Percentiles rank a stretch among this genome's conserved stretches.
These are phyloP conservation scores for Stenodema calcarata DNA, from an alignment of 2,888 invertebrate genomes.

Conservation along the genomic window DNA sequence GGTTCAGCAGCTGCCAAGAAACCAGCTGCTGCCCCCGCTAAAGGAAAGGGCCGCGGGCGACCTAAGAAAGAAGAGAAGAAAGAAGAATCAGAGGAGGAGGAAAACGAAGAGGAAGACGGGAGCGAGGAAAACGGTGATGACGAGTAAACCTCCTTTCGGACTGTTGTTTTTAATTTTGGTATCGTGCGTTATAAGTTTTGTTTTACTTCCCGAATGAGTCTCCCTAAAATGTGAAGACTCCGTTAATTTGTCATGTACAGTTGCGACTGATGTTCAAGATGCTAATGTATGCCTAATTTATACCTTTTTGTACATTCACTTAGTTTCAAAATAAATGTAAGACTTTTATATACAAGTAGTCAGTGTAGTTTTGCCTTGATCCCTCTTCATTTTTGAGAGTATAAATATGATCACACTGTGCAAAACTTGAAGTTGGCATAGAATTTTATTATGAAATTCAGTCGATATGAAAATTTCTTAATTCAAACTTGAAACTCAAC, in stretches of 20 bases:
- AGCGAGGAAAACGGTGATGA: not conserved
- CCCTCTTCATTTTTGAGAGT: not conserved
- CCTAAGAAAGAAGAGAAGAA: constrained; percentile 17
- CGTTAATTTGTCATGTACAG: not conserved
- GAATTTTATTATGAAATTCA: too few relatives aligned
- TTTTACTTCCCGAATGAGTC: not conserved
- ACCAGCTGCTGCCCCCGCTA: not conserved
- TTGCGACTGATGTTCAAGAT: not conserved
- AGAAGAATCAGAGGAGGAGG: constrained; percentile 8
- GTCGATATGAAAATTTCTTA: too few relatives aligned
- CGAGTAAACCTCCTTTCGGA: not conserved
- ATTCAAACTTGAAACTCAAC: too few relatives aligned
- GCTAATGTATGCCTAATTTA: not conserved
- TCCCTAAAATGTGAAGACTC: not conserved
- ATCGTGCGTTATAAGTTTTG: not conserved
- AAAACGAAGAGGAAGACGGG: not conserved
- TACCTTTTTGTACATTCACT: not conserved
- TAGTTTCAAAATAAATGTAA: not conserved
- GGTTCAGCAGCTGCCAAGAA: constrained; percentile 10
- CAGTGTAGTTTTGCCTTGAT: not conserved
- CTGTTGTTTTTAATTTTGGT: not conserved
- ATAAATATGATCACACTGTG: too few relatives aligned
- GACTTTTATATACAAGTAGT: not conserved
- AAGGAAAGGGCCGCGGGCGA: not conserved
- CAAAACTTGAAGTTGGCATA: too few relatives aligned